Percentiles rank a stretch among this genome's conserved stretches.
Conservation (phyloP, 2,797 vertebrate species). For the Loriculus beryllinus region DNA sequence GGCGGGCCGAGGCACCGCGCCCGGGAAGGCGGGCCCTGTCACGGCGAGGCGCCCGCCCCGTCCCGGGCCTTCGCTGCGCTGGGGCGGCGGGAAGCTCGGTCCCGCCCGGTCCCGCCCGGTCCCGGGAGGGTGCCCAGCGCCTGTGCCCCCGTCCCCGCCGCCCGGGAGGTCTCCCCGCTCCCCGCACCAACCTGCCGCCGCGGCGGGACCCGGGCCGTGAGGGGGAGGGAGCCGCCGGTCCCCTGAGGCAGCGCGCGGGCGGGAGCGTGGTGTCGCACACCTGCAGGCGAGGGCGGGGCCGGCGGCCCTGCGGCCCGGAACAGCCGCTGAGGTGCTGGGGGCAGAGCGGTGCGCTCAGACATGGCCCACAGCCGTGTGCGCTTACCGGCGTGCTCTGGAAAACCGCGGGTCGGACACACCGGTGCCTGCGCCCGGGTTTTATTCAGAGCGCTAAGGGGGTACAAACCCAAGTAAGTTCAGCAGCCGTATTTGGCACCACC, state of each 20-base stretch:
- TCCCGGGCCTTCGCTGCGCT: no score
- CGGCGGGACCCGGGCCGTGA: not conserved
- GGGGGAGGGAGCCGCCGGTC: no score
- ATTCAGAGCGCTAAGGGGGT: not conserved
- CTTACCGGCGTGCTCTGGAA: no score
- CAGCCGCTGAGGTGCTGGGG: no score
- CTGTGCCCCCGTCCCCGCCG: not conserved
- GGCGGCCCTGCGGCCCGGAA: no score
- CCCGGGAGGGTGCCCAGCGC: no score
- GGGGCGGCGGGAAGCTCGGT: not conserved
- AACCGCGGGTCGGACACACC: not conserved
- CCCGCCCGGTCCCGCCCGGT: no score
- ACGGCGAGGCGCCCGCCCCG: not conserved
- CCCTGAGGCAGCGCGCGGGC: not conserved
- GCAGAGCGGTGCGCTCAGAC: no score
- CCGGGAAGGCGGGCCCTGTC: not conserved
- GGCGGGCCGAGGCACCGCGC: no score
- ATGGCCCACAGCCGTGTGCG: no score
- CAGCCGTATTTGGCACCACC: fast-evolving
- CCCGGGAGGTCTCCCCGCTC: not conserved
- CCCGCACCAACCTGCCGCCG: not conserved
- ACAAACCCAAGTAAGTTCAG: not conserved
- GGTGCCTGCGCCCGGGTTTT: not conserved
- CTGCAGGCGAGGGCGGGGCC: not conserved
- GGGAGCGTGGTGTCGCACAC: no score